These are phyloP conservation scores for Lates calcarifer DNA, from an alignment of 2,113 vertebrate species.

Conservation along the genomic window DNA sequence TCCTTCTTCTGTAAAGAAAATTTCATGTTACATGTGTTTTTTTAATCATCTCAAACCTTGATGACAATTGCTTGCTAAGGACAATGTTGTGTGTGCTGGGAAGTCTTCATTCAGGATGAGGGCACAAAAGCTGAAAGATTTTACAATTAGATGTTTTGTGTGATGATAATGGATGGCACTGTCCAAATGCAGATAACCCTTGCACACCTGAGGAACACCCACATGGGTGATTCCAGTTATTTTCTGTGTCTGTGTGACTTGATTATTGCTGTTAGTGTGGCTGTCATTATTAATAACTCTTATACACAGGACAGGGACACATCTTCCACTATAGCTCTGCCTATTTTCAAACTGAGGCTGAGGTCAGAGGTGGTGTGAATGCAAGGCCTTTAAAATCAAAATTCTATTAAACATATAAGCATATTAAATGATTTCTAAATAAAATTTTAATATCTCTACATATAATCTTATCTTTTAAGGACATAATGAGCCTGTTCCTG, in stretches of 20 bases:
- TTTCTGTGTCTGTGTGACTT: too few species aligned
- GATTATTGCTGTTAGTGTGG: too few species aligned
- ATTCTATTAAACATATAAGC: neutral
- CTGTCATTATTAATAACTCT: too few species aligned
- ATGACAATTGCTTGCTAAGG: neutral
- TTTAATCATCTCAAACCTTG: neutral
- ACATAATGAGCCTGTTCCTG: neutral
- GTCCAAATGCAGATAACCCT: neutral
- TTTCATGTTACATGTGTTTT: neutral
- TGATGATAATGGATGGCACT: neutral
- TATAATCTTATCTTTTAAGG: too few species aligned
- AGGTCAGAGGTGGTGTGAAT: too few species aligned
- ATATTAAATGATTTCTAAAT: neutral
- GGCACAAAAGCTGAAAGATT: neutral
- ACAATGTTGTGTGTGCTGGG: neutral
- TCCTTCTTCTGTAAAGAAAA: slow-evolving; percentile 28
- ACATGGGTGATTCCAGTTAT: too few species aligned
- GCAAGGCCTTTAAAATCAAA: too few species aligned
- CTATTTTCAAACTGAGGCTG: too few species aligned
- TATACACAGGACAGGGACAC: too few species aligned
- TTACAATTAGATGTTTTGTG: neutral
- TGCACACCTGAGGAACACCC: too few species aligned
- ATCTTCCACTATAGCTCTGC: too few species aligned
- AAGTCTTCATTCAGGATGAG: neutral
- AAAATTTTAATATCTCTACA: neutral